These are phyloP conservation scores for Girardia tigrina DNA, from an alignment of 2,888 invertebrate species.

Conservation along the genomic window DNA sequence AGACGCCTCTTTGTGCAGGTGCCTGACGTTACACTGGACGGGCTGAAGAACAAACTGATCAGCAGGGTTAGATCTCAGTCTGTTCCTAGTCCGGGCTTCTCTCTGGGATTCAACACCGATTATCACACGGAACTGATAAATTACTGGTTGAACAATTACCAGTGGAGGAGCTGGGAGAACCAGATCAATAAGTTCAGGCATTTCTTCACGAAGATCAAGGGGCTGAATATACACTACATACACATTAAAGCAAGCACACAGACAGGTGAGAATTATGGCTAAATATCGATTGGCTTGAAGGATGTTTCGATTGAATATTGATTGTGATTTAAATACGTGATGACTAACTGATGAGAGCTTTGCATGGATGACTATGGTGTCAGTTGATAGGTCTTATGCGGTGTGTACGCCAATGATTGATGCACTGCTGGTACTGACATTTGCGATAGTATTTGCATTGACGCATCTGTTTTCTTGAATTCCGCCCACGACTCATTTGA, in stretches of 20 bases:
- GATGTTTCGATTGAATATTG: too few relatives aligned
- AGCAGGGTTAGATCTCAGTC: not conserved
- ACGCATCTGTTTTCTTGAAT: too few relatives aligned
- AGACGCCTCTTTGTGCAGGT: too few relatives aligned
- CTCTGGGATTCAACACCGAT: not conserved
- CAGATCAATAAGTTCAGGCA: not conserved
- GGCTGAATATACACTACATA: not conserved
- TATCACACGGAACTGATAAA: not conserved
- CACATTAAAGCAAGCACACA: not conserved
- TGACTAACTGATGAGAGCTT: too few relatives aligned
- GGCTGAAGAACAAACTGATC: not conserved
- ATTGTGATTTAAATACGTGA: too few relatives aligned
- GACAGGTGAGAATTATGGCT: not conserved
- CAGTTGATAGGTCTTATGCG: too few relatives aligned
- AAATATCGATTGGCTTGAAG: too few relatives aligned
- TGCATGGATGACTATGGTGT: too few relatives aligned
- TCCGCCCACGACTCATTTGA: too few relatives aligned
- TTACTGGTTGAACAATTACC: not conserved
- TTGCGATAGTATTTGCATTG: too few relatives aligned
- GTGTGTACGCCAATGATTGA: not conserved
- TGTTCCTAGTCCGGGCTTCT: not conserved
- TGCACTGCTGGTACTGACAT: not conserved
- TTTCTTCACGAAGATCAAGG: not conserved
- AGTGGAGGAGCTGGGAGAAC: not conserved
- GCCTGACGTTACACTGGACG: not conserved